A percentile compares a stretch with the other conserved stretches of the same genome.
Evolutionary conservation across 2,113 vertebrate genomes (phyloP).

Genomic region (Ramphastos sulfuratus): DNA sequence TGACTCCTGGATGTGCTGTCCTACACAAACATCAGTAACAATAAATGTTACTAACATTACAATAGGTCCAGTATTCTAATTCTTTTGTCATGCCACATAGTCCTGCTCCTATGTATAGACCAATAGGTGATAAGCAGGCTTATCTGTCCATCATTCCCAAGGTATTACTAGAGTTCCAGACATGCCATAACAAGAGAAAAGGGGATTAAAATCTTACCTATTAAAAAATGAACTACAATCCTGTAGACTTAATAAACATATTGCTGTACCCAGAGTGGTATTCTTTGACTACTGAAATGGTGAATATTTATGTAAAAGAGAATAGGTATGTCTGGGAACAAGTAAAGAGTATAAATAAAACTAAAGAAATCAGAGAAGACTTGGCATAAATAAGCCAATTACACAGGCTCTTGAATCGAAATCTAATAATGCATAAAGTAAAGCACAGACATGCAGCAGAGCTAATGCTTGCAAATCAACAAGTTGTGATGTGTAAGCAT

Average conservation of each 20-base stretch:
- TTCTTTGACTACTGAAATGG: neutral
- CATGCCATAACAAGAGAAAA: neutral
- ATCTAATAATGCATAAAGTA: slow-evolving; percentile 60
- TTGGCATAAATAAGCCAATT: slow-evolving; percentile 55
- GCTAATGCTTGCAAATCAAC: slow-evolving; percentile 50
- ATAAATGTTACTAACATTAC: neutral
- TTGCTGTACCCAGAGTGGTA: neutral
- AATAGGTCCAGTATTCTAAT: neutral
- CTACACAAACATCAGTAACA: neutral
- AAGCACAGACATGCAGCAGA: slow-evolving; percentile 21
- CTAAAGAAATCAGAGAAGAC: slow-evolving; percentile 20
- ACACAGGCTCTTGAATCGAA: slow-evolving; percentile 38
- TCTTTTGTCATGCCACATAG: neutral
- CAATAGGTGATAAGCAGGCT: neutral
- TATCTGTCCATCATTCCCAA: neutral
- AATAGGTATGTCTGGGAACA: neutral
- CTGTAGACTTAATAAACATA: neutral
- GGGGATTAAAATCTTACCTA: neutral
- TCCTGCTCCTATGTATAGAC: neutral
- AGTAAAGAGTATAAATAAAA: neutral
- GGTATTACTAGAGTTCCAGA: neutral
- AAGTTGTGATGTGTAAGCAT: neutral
- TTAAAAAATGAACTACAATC: neutral
- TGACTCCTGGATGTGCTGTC: neutral
- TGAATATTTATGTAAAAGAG: neutral